A percentile compares a stretch with the other conserved stretches of the same genome.
Conservation (phyloP, 2,888 invertebrate genomes). For the Troglohyphantes excavatus region DNA sequence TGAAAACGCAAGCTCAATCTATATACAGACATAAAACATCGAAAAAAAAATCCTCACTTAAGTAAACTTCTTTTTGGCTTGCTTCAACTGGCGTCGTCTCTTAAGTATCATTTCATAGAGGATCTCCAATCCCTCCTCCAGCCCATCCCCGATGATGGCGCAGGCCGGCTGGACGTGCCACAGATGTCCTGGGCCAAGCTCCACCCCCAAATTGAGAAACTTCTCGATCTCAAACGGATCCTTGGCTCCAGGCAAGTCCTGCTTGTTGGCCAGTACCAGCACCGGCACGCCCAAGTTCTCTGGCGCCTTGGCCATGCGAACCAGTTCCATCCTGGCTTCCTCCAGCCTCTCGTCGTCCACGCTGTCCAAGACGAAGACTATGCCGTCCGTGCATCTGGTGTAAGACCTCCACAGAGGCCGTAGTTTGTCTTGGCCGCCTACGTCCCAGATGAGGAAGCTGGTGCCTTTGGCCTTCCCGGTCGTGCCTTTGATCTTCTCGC, state of each 20-base stretch:
- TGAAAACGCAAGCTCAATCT: not conserved
- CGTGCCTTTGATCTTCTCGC: constrained; percentile 94
- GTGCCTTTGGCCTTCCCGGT: constrained; percentile 96
- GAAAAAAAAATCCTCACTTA: constrained; percentile 5
- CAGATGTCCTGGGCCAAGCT: constrained; percentile 88
- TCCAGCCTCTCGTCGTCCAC: constrained; percentile 97
- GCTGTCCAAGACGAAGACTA: constrained; percentile 97
- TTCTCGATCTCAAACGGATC: constrained; percentile 93
- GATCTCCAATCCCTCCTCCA: constrained; percentile 96
- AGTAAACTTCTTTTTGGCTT: constrained; percentile 81
- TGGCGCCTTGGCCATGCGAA: constrained; percentile 94
- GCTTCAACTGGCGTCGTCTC: constrained; percentile 93
- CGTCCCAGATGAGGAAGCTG: constrained; percentile 98
- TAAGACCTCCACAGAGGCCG: constrained; percentile 98
- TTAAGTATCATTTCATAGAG: constrained; percentile 97
- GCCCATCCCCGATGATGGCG: constrained; percentile 97
- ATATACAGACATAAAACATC: not conserved
- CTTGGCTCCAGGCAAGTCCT: constrained; percentile 92
- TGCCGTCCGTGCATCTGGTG: constrained; percentile 98
- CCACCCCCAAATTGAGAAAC: constrained; percentile 89
- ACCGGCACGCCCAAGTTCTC: constrained; percentile 95
- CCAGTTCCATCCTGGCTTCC: constrained; percentile 98
- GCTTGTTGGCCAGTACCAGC: constrained; percentile 96
- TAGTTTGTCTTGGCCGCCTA: constrained; percentile 97
- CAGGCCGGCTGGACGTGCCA: constrained; percentile 97